Percentiles rank a stretch among this genome's conserved stretches.
phyloP scores from a whole-genome alignment of 2,113 vertebrate genomes.

The Todiramphus chloris region DNA sequence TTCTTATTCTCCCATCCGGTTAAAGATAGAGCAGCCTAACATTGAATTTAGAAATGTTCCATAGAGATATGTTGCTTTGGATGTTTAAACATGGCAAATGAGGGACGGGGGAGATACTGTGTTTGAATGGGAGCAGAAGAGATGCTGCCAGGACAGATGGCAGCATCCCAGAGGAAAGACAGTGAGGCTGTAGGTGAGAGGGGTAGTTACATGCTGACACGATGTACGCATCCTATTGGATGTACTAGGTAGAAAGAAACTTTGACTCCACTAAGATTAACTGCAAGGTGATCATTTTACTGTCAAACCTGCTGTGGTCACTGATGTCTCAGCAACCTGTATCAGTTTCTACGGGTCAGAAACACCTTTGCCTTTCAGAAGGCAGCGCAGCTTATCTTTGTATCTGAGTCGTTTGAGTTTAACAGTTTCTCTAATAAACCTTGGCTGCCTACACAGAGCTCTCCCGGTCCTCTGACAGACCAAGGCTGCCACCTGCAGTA shows the following conservation, averaged over 20 bases:
- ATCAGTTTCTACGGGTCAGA: neutral
- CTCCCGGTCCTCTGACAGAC: neutral
- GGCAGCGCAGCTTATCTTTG: conserved; percentile 35
- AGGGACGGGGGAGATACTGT: neutral
- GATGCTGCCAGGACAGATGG: neutral
- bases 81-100: neutral
- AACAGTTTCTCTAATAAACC: conserved; percentile 53
- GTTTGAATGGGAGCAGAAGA: neutral
- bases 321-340: neutral
- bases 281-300: neutral
- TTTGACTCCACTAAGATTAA: neutral
- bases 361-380: conserved; percentile 29
- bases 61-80: neutral
- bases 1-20: neutral
- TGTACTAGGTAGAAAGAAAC: conserved; percentile 11
- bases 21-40: neutral
- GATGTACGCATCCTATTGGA: conserved; percentile 38
- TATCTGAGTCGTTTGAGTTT: neutral
- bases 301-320: neutral
- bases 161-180: neutral
- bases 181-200: neutral
- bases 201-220: neutral
- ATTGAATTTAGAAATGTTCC: neutral
- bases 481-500: neutral
- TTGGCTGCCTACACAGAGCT: neutral